Conservation (phyloP, 2,888 invertebrate genomes). For the Zhuqinia jingwanae region DNA sequence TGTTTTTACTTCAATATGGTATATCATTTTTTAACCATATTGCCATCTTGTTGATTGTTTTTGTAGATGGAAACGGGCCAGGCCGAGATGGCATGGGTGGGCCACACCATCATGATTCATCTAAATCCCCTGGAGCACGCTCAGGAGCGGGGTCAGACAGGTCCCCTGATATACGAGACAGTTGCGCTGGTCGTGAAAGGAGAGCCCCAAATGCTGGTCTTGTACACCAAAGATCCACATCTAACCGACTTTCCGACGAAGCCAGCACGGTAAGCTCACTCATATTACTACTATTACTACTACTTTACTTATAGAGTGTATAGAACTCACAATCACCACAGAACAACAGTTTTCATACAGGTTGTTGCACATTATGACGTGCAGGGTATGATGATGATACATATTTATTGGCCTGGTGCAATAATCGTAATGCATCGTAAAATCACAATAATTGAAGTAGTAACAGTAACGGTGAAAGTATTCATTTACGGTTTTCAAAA, state of each 20-base stretch:
- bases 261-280: constrained; percentile 65
- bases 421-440: too few relatives aligned
- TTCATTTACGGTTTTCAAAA: neutral
- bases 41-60: neutral
- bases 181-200: constrained; percentile 77
- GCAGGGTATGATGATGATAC: neutral
- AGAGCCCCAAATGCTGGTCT: constrained; percentile 72
- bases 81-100: constrained; percentile 77
- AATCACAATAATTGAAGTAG: too few relatives aligned
- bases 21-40: neutral
- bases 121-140: constrained; percentile 76
- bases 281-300: too few relatives aligned
- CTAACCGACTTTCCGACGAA: constrained; percentile 74
- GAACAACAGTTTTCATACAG: constrained; percentile 2
- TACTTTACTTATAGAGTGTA: too few relatives aligned
- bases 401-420: constrained; percentile 13
- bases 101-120: constrained; percentile 75
- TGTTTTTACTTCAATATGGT: neutral
- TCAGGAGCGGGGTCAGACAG: constrained; percentile 75
- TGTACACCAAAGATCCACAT: constrained; percentile 72
- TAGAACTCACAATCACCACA: neutral
- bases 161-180: constrained; percentile 77
- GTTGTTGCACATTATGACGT: constrained; percentile 32
- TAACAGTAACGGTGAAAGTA: constrained; percentile 9
- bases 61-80: constrained; percentile 76